Evolutionary conservation across 2,888 invertebrate genomes (phyloP), one percentile per base, ranked within the genome.

Genomic region (Acholoe squamosa): DNA sequence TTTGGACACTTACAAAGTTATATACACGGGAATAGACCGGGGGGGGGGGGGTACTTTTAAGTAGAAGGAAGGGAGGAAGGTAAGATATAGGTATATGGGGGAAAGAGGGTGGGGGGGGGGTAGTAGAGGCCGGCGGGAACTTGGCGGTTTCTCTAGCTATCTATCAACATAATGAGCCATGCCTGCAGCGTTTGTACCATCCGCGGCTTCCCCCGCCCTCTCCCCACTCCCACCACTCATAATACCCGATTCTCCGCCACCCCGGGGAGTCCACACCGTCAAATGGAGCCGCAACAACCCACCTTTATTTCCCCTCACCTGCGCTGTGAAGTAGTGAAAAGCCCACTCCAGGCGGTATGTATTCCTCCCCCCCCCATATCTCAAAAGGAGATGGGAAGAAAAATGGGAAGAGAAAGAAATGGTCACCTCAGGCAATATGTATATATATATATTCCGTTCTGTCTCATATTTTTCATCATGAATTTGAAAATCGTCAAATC

Each of bases 101-200:
- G n/a, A n/a, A n/a, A n/a, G n/a, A n/a, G 43, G 43, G 10, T 43
- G 43, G 43, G 43, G 3, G 5, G 43, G 43, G 84, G 16, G 51
- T n/a, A 43, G 84, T n/a, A 43, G 34, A 10, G 10, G 0, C 0
- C n/a, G 28, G 54, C 16, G 86, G 86, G 12, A 54, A 7, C 86
- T 31, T 16, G 54, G 86, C 86, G 54, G 56, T 86, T 86, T n/a
- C 54, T 31, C 54, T n/a, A 28, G 19, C 86, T 86, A 86, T 86
- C 86, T 86, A 86, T 86, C 86, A 86, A 86, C 31, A 19, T 86
- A 86, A 86, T 86, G 86, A 86, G 86, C 14, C 10, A 0, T 12
- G 86, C 86, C 86, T n/a, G 54, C 7, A 28, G 56, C 86, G 28
- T 10, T 54, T 52, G 86, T 86, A 56, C 86, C 86, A 86, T 28